A percentile compares a stretch with the other conserved stretches of the same genome.
phyloP scores from a whole-genome alignment of 2,888 invertebrate species.

The Autographa pulchrina region DNA sequence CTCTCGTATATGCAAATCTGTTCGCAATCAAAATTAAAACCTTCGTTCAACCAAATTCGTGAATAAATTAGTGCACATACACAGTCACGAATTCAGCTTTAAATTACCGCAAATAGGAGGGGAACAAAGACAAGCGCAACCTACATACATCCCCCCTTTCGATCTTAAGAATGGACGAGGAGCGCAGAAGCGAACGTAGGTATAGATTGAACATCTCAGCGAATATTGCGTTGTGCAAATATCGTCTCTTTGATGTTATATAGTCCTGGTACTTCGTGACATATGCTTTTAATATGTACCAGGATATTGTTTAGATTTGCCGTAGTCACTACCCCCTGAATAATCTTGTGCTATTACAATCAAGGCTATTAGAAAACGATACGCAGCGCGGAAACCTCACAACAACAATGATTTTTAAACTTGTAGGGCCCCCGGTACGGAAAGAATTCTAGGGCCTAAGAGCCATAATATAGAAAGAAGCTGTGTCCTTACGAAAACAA shows the following conservation, averaged over 20 bases:
- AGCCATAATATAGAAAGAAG: too few relatives aligned
- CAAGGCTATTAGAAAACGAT: conserved; percentile 48
- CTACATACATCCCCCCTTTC: conserved; percentile 84
- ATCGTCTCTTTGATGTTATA: conserved; percentile 24
- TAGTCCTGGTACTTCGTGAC: conserved; percentile 27
- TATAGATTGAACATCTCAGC: conserved; percentile 29
- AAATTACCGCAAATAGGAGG: conserved; percentile 69
- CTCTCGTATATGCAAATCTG: conserved; percentile 41
- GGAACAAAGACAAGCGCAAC: conserved; percentile 77
- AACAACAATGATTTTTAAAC: too few relatives aligned
- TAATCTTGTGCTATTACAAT: conserved; percentile 53
- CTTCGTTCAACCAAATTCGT: conserved; percentile 35
- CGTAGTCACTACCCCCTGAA: conserved; percentile 44
- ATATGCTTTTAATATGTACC: conserved; percentile 31
- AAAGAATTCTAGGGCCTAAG: too few relatives aligned
- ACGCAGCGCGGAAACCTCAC: conserved; percentile 46
- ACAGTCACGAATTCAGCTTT: conserved; percentile 70
- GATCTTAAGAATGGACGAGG: conserved; percentile 54
- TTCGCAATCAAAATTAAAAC: conserved; percentile 47
- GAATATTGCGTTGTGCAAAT: not conserved
- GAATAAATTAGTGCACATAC: conserved; percentile 54
- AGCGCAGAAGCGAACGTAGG: conserved; percentile 64
- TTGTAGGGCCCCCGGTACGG: too few relatives aligned
- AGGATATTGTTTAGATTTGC: conserved; percentile 18
- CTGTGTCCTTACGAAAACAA: too few relatives aligned